These are phyloP conservation scores for Archilochus colubris DNA, from an alignment of 2,113 vertebrate species.

Conservation along the genomic window DNA sequence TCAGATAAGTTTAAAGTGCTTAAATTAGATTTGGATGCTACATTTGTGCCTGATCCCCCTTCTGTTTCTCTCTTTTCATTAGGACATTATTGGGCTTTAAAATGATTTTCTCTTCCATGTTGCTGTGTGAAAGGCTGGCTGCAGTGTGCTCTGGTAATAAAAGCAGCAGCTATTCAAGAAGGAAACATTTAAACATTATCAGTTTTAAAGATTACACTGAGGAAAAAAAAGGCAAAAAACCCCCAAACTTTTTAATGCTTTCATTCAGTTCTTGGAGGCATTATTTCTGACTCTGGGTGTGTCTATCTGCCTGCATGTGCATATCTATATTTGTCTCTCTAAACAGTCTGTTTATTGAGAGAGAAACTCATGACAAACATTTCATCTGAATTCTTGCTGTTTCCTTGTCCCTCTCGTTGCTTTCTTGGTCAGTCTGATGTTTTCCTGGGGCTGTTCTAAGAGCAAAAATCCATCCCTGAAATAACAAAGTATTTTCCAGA, in stretches of 20 bases:
- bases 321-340: fast-evolving
- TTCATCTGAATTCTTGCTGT: neutral
- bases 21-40: slow-evolving; percentile 13
- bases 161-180: neutral
- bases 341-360: neutral
- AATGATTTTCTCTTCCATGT: neutral
- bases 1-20: neutral
- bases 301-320: neutral
- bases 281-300: neutral
- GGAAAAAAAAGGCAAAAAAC: neutral
- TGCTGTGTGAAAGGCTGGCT: neutral
- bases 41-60: neutral
- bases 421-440: neutral
- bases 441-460: neutral
- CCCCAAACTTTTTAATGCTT: neutral
- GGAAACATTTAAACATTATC: neutral
- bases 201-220: neutral
- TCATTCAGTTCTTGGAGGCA: neutral
- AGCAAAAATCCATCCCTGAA: neutral
- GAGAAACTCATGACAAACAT: neutral
- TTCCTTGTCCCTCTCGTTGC: neutral
- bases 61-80: slow-evolving; percentile 21
- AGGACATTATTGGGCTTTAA: neutral
- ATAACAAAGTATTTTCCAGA: neutral
- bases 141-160: neutral